These are phyloP conservation scores for Sitobion miscanthi DNA, from an alignment of 1,140 invertebrate genomes.

Conservation along the genomic window DNA sequence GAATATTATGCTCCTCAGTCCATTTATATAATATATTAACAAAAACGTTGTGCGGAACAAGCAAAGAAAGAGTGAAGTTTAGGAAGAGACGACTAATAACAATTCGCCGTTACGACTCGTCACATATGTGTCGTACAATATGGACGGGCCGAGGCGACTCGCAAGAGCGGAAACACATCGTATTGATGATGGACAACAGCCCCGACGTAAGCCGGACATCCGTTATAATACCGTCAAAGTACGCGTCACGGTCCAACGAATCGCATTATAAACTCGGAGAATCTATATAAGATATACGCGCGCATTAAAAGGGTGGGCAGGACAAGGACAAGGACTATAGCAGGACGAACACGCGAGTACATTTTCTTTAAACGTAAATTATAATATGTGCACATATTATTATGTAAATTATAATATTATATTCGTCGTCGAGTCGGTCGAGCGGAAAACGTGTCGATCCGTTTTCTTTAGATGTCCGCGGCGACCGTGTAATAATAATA, in stretches of 20 bases:
- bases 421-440: not conserved
- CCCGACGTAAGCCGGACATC: slow-evolving; percentile 36
- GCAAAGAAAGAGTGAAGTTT: not conserved
- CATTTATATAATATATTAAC: no score
- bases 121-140: not conserved
- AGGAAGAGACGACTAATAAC: not conserved
- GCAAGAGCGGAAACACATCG: not conserved
- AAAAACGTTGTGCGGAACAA: no score
- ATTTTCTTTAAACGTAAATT: slow-evolving; percentile 24
- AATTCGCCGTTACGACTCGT: not conserved
- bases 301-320: not conserved
- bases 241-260: slow-evolving; percentile 19
- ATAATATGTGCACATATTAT: not conserved
- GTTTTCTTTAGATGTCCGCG: slow-evolving; percentile 24
- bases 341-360: not conserved
- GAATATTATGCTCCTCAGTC: not conserved
- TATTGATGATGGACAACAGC: not conserved
- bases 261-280: not conserved
- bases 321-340: not conserved
- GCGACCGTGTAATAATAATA: not conserved
- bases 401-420: not conserved
- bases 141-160: not conserved
- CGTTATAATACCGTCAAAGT: slow-evolving; percentile 54
- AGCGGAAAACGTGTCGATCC: not conserved
- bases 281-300: not conserved